A percentile compares a stretch with the other conserved stretches of the same genome.
Evolutionary conservation across 2,113 vertebrate genomes (phyloP).

Genomic region (Coreoperca whiteheadi): DNA sequence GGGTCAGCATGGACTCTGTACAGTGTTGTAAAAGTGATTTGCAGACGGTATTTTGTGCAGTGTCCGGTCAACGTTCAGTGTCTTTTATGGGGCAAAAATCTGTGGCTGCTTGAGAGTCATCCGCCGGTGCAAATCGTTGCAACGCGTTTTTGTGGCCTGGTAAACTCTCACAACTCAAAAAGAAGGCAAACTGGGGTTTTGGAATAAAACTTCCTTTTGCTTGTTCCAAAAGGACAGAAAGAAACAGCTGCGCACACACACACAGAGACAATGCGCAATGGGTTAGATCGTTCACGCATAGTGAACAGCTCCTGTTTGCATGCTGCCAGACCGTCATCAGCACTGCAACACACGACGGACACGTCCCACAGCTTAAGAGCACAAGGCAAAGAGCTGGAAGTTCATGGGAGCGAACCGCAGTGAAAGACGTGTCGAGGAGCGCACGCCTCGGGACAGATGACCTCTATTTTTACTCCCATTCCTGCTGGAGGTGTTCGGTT

Average conservation of each 20-base stretch:
- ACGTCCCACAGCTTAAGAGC: background rate
- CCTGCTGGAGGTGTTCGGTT: slow-evolving; percentile 78
- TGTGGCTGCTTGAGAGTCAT: background rate
- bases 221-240: background rate
- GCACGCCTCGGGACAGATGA: slow-evolving; percentile 78
- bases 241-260: background rate
- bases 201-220: background rate
- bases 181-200: background rate
- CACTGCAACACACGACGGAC: background rate
- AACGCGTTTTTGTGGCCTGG: background rate
- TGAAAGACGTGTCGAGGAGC: slow-evolving; percentile 27
- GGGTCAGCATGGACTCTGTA: too few relatives aligned
- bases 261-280: background rate
- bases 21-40: too few relatives aligned
- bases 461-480: slow-evolving; percentile 82
- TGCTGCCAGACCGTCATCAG: slow-evolving; percentile 6
- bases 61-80: background rate
- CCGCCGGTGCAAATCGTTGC: too few relatives aligned
- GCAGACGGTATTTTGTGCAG: background rate
- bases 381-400: slow-evolving; percentile 2
- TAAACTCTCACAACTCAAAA: background rate
- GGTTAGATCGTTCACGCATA: background rate
- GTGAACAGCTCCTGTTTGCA: background rate
- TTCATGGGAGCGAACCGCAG: slow-evolving; percentile 29
- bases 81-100: background rate